Evolutionary conservation across 2,797 vertebrate genomes (phyloP), one percentile per base, ranked within the genome.

Genomic region (Catostomus latipinnis): DNA sequence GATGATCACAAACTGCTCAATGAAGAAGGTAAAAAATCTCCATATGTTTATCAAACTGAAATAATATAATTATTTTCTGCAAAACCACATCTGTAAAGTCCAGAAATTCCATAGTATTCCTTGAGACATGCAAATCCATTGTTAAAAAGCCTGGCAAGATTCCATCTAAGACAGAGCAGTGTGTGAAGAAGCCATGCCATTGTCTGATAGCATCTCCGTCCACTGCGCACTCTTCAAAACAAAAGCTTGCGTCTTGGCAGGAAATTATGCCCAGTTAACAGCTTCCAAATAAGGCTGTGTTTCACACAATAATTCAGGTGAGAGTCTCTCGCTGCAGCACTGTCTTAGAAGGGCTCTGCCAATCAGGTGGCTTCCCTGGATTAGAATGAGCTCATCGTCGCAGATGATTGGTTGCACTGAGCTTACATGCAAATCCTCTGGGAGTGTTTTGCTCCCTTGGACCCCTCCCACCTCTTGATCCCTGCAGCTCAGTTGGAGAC

Each of bases 231-330:
- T 48, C 60, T 57, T 56, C 57, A 16, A 34, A 62, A 88, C 88
- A 85, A 90, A 93, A 93, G 93, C 91, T 93, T 88, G 85, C 86
- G 76, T 60, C 63, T 57, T 52, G 67, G 71, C 65, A 74, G 82
- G 66, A 62, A 90, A 90, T 90, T 86, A 87, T 89, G 88, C 91
- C 92, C 92, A 93, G 90, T 94, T 92, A 93, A 93, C 91, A 92
- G 93, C 94, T 94, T 93, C 94, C 93, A 96, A 95, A 96, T 94
- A 94, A 95, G 93, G 92, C 93, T 88, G 92, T 68, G 83, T 75
- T 81, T 88, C 87, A 90, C 92, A 89, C 92, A 87, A 88, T 90
- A 94, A 92, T 92, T 92, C 91, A 91, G 92, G 90, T 92, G 91
- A 80, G 81, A 91, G 34, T 34, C 34, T 34, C 34, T 34, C 34